Conservation (phyloP, 2,113 vertebrate genomes). For the Callionymus lyra region DNA sequence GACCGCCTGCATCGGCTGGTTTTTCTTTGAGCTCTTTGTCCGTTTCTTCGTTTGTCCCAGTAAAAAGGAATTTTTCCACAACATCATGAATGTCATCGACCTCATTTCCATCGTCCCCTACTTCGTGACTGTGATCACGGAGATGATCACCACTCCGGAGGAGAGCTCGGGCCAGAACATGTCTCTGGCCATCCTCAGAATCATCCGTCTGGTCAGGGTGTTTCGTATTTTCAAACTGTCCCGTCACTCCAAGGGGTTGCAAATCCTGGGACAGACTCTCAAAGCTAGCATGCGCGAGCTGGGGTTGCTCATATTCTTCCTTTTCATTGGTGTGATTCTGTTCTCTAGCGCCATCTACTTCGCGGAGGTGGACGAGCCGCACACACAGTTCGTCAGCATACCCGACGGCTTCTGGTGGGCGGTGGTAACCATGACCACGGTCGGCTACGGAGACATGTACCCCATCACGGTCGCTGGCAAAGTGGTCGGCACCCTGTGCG, state of each 20-base stretch:
- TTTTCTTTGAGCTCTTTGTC: constrained; percentile 83
- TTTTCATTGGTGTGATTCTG: constrained; percentile 94
- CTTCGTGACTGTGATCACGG: constrained; percentile 85
- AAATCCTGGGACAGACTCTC: constrained; percentile 87
- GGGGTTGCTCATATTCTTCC: constrained; percentile 92
- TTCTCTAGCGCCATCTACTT: constrained; percentile 97
- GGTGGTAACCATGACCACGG: constrained; percentile 97
- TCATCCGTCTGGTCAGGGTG: constrained; percentile 92
- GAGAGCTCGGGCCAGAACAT: constrained; percentile 84
- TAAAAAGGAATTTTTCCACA: constrained; percentile 86
- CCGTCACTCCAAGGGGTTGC: constrained; percentile 86
- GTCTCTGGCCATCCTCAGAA: constrained; percentile 89
- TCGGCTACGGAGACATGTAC: constrained; percentile 96
- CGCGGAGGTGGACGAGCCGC: constrained; percentile 87
- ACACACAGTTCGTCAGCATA: constrained; percentile 93
- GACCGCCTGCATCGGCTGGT: constrained; percentile 90
- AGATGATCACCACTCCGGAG: constrained; percentile 74
- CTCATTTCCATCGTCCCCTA: constrained; percentile 93
- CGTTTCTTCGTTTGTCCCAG: constrained; percentile 88
- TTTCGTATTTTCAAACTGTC: constrained; percentile 95
- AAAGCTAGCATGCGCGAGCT: constrained; percentile 86
- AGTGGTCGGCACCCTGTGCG: constrained; percentile 89
- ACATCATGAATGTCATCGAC: constrained; percentile 96
- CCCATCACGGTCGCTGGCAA: constrained; percentile 87
- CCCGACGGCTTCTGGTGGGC: constrained; percentile 99